Base-by-base conservation (phyloP, 2,888 invertebrate genomes). In the Phyto melanocephala region DNA sequence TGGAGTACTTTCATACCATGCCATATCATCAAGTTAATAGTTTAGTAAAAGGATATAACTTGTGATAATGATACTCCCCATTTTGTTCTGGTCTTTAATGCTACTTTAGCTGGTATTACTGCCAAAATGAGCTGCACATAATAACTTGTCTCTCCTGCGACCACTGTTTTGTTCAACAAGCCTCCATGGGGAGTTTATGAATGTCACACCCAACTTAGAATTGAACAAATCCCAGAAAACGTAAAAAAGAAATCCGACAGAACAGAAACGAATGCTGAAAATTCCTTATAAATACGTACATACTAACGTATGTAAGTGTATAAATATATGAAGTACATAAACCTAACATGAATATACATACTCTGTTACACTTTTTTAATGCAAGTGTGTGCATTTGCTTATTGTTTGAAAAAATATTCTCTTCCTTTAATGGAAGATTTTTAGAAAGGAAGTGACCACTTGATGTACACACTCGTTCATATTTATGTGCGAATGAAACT, bases 181-280 rank as follows among this genome's bases (percentile, higher is more conserved):
- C 28, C 6, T 56, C 60, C 42, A 22, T 45, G 35, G 75, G 80
- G 28, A 60, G 77, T 72, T 5, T 5, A 28, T 28, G 28, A 72
- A 47, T 35, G 45, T 82, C 52, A 82, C 82, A 79, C 82, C 75
- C 79, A 75, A 60, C 37, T 76, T 82, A 70, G 33, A 52, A 76
- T 76, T 70, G 42, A 62, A 37, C 45, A 72, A 60, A 74, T 62
- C 4, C 47, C 54, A 40, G n/a, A 74, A 72, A 50, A 28, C 40
- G 11, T 67, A 45, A 56, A 45, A 22, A 5, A 45, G 56, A 20
- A 47, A 15, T 10, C 22, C 54, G 3, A 28, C 28, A 50, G 35
- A 42, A 33, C 8, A 28, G 28, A 15, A 74, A 47, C 47, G 20
- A 6, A 20, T n/a, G 11, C 4, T 20, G 20, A 17, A 37, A 1